Conservation (phyloP, 2,797 vertebrate species). For the Galaxias olidus region DNA sequence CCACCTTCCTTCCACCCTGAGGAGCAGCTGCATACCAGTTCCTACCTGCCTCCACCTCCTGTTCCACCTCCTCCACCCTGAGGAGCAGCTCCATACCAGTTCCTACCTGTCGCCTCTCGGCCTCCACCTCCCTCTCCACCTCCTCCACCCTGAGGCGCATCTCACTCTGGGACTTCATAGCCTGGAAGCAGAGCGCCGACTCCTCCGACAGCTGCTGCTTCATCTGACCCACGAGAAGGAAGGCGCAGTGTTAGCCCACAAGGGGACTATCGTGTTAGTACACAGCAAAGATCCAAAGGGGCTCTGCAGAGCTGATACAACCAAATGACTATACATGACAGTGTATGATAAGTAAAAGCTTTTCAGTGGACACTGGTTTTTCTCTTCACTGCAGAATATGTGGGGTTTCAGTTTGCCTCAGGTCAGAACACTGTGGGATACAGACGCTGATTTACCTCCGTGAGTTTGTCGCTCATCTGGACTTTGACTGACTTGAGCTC, state of each 20-base stretch:
- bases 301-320: too few species aligned
- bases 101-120: constrained; percentile 68
- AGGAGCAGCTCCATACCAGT: background rate
- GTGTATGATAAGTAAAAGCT: too few species aligned
- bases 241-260: background rate
- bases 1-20: too few species aligned
- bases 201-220: constrained; percentile 66
- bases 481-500: constrained; percentile 67
- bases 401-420: too few species aligned
- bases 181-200: constrained; percentile 50
- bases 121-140: constrained; percentile 67
- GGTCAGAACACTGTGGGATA: too few species aligned
- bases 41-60: background rate
- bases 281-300: too few species aligned
- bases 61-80: background rate
- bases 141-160: constrained; percentile 68
- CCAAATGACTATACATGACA: too few species aligned
- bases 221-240: constrained; percentile 52
- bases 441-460: constrained; percentile 59
- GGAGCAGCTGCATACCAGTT: too few species aligned
- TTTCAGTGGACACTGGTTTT: too few species aligned
- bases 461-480: constrained; percentile 68
- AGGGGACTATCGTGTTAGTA: too few species aligned
- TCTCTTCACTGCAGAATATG: too few species aligned
- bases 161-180: constrained; percentile 66